Evolutionary conservation across 2,888 invertebrate species (phyloP).

Genomic region (Hirtodrosophila confusa): DNA sequence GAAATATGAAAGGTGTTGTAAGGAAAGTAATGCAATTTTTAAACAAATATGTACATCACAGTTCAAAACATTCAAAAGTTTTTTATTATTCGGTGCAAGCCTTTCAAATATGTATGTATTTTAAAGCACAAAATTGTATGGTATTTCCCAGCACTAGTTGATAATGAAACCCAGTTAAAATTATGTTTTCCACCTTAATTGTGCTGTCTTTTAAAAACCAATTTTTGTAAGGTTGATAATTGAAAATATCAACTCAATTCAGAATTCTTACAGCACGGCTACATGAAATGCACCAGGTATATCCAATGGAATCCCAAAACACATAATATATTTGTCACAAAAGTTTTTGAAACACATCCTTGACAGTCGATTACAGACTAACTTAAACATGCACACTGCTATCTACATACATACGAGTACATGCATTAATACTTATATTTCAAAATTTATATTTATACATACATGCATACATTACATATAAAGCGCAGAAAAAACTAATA

Average conservation of each 20-base stretch:
- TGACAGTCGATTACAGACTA: conserved; percentile 17
- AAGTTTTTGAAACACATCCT: conserved; percentile 17
- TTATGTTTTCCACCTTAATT: neutral
- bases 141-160: conserved; percentile 21
- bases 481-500: conserved; percentile 62
- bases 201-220: conserved; percentile 5
- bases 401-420: conserved; percentile 30
- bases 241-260: neutral
- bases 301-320: conserved; percentile 11
- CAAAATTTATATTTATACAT: conserved; percentile 50
- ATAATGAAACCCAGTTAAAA: neutral
- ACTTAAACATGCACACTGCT: conserved; percentile 31
- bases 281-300: conserved; percentile 20
- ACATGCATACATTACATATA: conserved; percentile 48
- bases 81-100: conserved; percentile 33
- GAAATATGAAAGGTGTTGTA: conserved; percentile 15
- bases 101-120: conserved; percentile 9
- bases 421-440: conserved; percentile 36
- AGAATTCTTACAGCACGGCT: conserved; percentile 22
- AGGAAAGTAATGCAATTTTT: conserved; percentile 33
- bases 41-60: conserved; percentile 30
- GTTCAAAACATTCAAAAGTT: conserved; percentile 29
- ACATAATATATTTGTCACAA: conserved; percentile 22
- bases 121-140: conserved; percentile 9
- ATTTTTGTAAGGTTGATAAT: conserved; percentile 8